A percentile compares a stretch with the other conserved stretches of the same genome.
These are phyloP conservation scores for Dromas ardeola DNA, from an alignment of 2,113 vertebrate genomes.

Conservation along the genomic window DNA sequence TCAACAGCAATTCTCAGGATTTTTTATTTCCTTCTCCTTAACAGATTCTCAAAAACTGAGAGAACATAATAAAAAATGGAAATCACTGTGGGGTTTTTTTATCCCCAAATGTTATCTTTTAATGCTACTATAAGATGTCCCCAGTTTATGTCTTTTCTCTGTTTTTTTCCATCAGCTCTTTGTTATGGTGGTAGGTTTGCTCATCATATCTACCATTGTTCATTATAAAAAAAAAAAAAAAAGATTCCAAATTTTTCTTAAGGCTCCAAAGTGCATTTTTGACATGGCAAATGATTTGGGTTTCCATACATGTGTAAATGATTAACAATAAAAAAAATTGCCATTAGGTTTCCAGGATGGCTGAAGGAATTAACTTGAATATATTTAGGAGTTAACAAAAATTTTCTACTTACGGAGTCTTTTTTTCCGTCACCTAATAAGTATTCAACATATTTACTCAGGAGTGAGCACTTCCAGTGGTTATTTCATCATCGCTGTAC, in stretches of 20 bases:
- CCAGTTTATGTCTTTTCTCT: not conserved
- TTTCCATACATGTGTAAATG: not conserved
- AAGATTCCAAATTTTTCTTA: not conserved
- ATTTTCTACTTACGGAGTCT: not conserved
- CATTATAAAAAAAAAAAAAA: not conserved
- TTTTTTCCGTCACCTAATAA: not conserved
- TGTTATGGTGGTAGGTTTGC: not conserved
- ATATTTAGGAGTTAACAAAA: not conserved
- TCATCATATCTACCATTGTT: not conserved
- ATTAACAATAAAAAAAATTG: not conserved
- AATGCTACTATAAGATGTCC: not conserved
- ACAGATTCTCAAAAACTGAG: not conserved
- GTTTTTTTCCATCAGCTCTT: not conserved
- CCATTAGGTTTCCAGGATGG: not conserved
- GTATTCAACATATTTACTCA: accelerated
- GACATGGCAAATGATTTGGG: accelerated
- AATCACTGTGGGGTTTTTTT: not conserved
- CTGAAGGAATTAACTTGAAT: not conserved
- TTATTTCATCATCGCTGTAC: not conserved
- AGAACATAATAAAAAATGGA: not conserved
- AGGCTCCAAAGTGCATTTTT: not conserved
- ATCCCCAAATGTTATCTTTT: not conserved
- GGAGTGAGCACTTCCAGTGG: not conserved
- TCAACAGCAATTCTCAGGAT: not conserved
- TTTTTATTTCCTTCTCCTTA: not conserved